Evolutionary conservation across 2,888 invertebrate species (phyloP).

Genomic region (Petrolisthes cinctipes): DNA sequence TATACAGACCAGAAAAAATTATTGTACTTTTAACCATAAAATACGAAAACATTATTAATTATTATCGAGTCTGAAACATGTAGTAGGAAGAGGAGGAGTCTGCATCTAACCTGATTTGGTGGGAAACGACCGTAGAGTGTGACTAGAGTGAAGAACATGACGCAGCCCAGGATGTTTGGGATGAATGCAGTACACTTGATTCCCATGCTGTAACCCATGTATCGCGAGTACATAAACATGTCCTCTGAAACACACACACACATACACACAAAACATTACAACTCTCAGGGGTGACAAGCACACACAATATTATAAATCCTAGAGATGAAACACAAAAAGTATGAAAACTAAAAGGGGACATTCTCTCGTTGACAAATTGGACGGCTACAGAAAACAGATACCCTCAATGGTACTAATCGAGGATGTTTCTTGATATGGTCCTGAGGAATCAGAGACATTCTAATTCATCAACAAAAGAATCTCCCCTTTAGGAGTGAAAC

Average conservation of each 20-base stretch:
- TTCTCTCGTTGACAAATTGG: too few relatives aligned
- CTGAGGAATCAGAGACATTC: too few relatives aligned
- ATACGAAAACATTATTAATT: neutral
- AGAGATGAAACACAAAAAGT: too few relatives aligned
- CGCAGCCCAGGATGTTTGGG: conserved; percentile 69
- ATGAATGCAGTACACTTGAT: conserved; percentile 72
- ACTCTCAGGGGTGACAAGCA: neutral
- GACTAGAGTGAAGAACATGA: conserved; percentile 69
- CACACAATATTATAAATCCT: too few relatives aligned
- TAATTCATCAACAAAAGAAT: too few relatives aligned
- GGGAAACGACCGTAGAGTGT: conserved; percentile 69
- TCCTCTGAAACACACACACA: conserved; percentile 68
- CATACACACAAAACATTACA: too few relatives aligned
- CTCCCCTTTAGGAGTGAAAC: too few relatives aligned
- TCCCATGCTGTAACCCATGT: conserved; percentile 69
- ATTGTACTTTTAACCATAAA: neutral
- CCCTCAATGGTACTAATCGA: too few relatives aligned
- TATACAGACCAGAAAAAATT: neutral
- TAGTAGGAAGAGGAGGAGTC: neutral
- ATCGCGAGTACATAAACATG: conserved; percentile 72
- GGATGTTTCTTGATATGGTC: too few relatives aligned
- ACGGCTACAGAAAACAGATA: too few relatives aligned
- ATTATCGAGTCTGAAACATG: neutral
- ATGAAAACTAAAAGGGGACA: too few relatives aligned
- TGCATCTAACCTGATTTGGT: conserved; percentile 62